Conservation (phyloP, 1,140 invertebrate genomes). For the Rhagoletis pomonella region DNA sequence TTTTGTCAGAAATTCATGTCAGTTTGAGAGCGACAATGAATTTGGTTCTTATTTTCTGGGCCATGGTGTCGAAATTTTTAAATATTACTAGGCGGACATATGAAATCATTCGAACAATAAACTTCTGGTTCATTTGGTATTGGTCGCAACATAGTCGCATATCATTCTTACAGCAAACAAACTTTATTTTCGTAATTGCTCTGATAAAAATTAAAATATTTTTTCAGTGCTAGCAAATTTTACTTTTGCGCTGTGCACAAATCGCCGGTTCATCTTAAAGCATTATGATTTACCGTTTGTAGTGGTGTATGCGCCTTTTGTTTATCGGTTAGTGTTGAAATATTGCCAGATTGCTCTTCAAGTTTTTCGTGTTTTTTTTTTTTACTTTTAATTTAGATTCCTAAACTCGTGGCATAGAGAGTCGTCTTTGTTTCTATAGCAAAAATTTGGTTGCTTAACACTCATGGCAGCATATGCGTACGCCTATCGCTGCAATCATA, state of each 20-base stretch:
- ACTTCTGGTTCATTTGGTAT: neutral
- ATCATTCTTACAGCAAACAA: too few relatives aligned
- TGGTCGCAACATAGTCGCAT: too few relatives aligned
- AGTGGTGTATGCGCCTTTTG: neutral
- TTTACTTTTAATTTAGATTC: neutral
- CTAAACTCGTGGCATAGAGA: too few relatives aligned
- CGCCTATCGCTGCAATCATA: too few relatives aligned
- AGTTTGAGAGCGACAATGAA: neutral
- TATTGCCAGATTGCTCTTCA: slow-evolving; percentile 17
- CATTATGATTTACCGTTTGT: neutral
- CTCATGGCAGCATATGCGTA: too few relatives aligned
- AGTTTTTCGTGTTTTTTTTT: neutral
- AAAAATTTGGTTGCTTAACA: too few relatives aligned
- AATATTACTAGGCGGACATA: neutral
- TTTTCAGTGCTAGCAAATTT: too few relatives aligned
- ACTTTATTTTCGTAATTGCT: neutral
- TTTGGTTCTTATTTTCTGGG: neutral
- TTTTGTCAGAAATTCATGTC: neutral
- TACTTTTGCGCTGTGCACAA: neutral
- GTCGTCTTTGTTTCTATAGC: too few relatives aligned
- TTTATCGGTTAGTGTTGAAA: neutral
- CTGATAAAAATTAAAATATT: neutral
- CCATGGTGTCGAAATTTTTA: neutral
- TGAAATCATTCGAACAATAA: neutral
- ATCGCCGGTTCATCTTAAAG: neutral